A percentile compares a stretch with the other conserved stretches of the same genome.
These are phyloP conservation scores for Spicauda simplicius DNA, from an alignment of 2,888 invertebrate species.

Conservation along the genomic window DNA sequence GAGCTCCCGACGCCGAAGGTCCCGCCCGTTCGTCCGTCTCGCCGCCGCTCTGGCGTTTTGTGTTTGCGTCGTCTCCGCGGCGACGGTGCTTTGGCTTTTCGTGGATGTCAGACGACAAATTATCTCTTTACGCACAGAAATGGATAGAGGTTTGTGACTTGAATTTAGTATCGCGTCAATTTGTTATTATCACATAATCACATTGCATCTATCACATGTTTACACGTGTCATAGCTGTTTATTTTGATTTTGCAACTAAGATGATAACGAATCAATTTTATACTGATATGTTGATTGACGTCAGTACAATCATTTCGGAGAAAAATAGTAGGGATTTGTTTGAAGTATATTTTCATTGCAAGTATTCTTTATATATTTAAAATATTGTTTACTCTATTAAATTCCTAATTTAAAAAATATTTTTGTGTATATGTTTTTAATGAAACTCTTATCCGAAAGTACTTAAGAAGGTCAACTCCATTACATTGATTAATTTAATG, in stretches of 20 bases:
- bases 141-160: constrained; percentile 86
- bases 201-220: neutral
- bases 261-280: neutral
- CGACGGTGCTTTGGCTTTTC: constrained; percentile 88
- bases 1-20: constrained; percentile 66
- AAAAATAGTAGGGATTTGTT: too few species aligned
- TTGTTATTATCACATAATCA: neutral
- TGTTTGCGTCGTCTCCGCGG: constrained; percentile 86
- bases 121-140: constrained; percentile 86
- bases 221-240: neutral
- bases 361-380: too few species aligned
- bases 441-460: too few species aligned
- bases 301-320: neutral
- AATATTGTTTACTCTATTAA: too few species aligned
- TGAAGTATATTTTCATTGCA: too few species aligned
- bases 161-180: neutral
- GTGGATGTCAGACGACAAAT: constrained; percentile 88
- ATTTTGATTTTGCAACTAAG: neutral
- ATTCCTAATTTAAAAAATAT: too few species aligned
- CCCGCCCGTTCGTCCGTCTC: constrained; percentile 83
- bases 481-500: too few species aligned
- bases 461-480: too few species aligned
- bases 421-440: too few species aligned
- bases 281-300: neutral
- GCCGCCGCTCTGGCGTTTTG: constrained; percentile 86